Evolutionary conservation across 1,140 invertebrate genomes (phyloP), one percentile per base, ranked within the genome.

Genomic region (Frieseomelitta varia): DNA sequence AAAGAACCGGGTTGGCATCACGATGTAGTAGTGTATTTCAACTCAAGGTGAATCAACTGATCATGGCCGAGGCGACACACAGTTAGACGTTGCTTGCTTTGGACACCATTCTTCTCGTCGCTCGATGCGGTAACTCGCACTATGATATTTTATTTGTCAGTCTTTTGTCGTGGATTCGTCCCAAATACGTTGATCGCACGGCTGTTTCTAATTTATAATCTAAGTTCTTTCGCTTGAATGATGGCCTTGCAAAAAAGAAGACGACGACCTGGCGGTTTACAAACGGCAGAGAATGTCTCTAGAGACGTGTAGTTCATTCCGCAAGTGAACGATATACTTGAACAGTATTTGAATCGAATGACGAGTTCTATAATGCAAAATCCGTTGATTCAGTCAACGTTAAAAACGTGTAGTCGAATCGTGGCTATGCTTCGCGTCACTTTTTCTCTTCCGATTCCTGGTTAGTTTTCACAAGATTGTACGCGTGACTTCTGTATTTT

Each of bases 401-500:
- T 68, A 12, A 30, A 61, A 69, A 53, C 71, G 53, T 58, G n/a
- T 15, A 10, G 47, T 39, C 61, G 58, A 58, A 65, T 79, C 82
- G 85, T 83, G 84, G 93, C 90, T 93, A 94, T 81, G 89, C 92
- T 85, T 82, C 93, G 90, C 93, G 94, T 95, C 94, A 95, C 94
- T 95, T 95, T 90, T 93, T 92, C 83, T 95, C 94, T 88, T 95
- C 94, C 79, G 92, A 87, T 81, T 95, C 93, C 82, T 94, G 94
- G 87, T 94, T 94, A 76, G 92, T 94, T 88, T 94, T 95, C 85
- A 94, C 91, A 83, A 95, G 93, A 88, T 94, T 95, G 86, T 95
- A 95, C 69, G 94, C 93, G 88, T 95, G 94, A 91, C 94, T 95
- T 65, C 94, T 91, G 84, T 95, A 95, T 85, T 95, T 95, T 56